Evolutionary conservation across 2,797 vertebrate genomes (phyloP), one percentile per base, ranked within the genome.

Genomic region (Schizopygopsis pylzovi): DNA sequence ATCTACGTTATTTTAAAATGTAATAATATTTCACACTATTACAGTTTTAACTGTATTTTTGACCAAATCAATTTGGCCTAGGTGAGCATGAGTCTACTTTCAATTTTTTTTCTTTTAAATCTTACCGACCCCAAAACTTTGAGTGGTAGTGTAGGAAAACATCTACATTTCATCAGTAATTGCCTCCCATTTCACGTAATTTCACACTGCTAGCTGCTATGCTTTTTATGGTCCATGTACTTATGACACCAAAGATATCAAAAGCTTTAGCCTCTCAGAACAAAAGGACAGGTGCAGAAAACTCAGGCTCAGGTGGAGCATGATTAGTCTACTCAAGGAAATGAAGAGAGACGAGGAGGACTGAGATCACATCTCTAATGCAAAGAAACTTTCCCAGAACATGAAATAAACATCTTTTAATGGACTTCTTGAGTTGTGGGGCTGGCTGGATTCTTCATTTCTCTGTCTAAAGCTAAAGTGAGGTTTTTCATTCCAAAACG

Each of bases 271-370:
- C 43, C 43, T 39, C 16, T 76, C 20, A 65, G 13, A 76, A 37
- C 28, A 67, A 28, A 83, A 67, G 22, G 9, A 65, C 22, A 77
- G 72, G 22, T 77, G 28, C 33, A 76, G 59, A 16, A 76, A 83
- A 25, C 37, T n/a, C 41, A n/a, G 25, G 71, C 49, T 76, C 20
- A 52, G 28, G 8, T 39, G 20, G 4, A 83, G 56, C 43, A 25
- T 33, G 39, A 65, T 68, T 56, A 54, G 8, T 37, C 63, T 45
- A 47, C 6, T 70, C 33, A 70, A 33, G 20, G 2, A 81, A 49
- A 83, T 65, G 43, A 77, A 67, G 9, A 77, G 20, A 18, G 25
- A 67, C 1, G 33, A 16, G 33, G n/a, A 84, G 37, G 13, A 73
- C 8, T n/a, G 49, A 61, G 16, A 71, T 20, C 41, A 71, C 33